A percentile compares a stretch with the other conserved stretches of the same genome.
Conservation (phyloP, 2,797 vertebrate genomes). For the Phoeniculus purpureus region DNA sequence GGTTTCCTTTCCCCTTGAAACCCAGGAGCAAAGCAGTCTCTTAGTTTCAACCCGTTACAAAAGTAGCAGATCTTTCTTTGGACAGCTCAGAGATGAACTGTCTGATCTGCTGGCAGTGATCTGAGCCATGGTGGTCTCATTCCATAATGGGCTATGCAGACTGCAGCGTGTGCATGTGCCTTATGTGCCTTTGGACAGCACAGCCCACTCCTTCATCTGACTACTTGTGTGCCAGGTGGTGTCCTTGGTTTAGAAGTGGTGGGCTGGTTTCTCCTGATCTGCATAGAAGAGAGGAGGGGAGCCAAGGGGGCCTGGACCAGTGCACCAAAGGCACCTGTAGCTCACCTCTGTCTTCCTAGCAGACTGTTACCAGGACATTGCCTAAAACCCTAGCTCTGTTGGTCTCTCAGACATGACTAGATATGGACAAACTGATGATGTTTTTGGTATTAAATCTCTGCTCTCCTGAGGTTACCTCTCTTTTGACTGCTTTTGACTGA, state of each 20-base stretch:
- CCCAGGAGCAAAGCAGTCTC: too few relatives aligned
- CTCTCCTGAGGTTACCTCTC: background rate
- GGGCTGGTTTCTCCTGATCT: background rate
- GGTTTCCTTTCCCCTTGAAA: too few relatives aligned
- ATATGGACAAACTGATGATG: background rate
- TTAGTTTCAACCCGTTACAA: too few relatives aligned
- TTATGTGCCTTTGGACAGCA: background rate
- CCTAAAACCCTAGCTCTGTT: background rate
- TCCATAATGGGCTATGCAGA: background rate
- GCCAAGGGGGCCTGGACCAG: background rate
- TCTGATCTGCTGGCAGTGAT: background rate
- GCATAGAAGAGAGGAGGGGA: background rate
- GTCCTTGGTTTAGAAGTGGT: background rate
- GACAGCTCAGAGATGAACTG: background rate
- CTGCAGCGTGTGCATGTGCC: background rate
- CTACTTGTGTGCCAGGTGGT: background rate
- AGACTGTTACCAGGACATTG: background rate
- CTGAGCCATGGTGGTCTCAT: rapidly evolving
- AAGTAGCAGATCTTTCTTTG: background rate
- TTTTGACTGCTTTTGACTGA: background rate
- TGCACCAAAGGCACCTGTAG: background rate
- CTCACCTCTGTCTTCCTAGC: background rate
- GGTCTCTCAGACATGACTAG: background rate
- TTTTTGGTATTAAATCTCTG: background rate
- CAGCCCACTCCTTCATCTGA: background rate